Evolutionary conservation across 2,113 vertebrate genomes (phyloP).

Genomic region (Anguilla rostrata): DNA sequence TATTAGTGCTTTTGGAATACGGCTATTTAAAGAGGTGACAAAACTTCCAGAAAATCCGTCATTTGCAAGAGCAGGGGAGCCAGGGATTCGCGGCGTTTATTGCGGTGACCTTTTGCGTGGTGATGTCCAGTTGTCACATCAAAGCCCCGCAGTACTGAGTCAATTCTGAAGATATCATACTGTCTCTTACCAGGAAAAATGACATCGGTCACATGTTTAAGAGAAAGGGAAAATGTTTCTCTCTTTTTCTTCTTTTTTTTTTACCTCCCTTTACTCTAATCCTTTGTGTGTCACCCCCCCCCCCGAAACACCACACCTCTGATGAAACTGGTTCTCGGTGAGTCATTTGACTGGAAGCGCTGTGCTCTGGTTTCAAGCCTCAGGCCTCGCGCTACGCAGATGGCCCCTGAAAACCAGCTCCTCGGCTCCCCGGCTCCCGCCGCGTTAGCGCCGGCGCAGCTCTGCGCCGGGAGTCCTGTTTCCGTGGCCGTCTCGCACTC

Average conservation of each 20-base stretch:
- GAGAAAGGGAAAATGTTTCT: background rate
- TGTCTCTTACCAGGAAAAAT: background rate
- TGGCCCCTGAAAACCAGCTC: background rate
- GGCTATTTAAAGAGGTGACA: slow-evolving; percentile 55
- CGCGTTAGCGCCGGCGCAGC: background rate
- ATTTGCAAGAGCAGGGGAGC: slow-evolving; percentile 54
- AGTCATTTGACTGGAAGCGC: background rate
- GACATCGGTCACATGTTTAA: background rate
- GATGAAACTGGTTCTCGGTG: background rate
- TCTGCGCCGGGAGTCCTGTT: slow-evolving; percentile 44
- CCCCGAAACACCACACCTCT: background rate
- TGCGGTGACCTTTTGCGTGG: background rate
- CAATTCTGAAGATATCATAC: background rate
- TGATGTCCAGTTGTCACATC: background rate
- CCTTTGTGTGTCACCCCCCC: background rate
- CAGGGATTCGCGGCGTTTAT: slow-evolving; percentile 23
- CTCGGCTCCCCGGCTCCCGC: background rate
- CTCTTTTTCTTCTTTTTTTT: background rate
- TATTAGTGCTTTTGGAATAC: slow-evolving; percentile 66
- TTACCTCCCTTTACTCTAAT: background rate
- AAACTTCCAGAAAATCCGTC: slow-evolving; percentile 58
- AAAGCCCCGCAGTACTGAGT: background rate
- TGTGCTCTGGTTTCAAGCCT: background rate
- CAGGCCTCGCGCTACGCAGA: background rate
- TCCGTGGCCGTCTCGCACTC: slow-evolving; percentile 33